These are phyloP conservation scores for Saccostrea cuccullata DNA, from an alignment of 1,140 invertebrate species.

Conservation along the genomic window DNA sequence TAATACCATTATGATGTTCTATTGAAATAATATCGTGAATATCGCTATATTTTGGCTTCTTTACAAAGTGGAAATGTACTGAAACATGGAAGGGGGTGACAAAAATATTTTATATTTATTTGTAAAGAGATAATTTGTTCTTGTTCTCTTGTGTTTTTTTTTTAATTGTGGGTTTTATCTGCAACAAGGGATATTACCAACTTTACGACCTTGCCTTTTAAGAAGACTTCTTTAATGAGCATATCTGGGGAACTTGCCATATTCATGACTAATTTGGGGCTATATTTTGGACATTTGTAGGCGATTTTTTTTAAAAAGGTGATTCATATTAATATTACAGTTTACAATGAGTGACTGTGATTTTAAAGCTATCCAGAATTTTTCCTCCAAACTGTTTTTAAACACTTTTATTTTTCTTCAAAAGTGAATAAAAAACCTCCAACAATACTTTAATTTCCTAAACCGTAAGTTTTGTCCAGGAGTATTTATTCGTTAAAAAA, in stretches of 20 bases:
- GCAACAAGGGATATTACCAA: not conserved
- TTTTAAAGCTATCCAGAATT: too few relatives aligned
- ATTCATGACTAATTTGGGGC: too few relatives aligned
- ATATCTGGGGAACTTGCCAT: not conserved
- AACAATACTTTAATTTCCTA: too few relatives aligned
- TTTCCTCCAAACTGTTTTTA: too few relatives aligned
- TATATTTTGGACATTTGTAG: too few relatives aligned
- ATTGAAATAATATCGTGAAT: not conserved
- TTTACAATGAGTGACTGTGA: too few relatives aligned
- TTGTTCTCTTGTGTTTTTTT: not conserved
- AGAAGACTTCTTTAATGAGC: not conserved
- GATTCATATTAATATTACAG: too few relatives aligned
- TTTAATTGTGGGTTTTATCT: not conserved
- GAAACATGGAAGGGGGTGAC: not conserved
- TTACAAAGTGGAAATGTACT: not conserved
- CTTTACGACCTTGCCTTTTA: not conserved
- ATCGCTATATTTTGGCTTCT: not conserved
- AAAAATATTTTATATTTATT: not conserved
- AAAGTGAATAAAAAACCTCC: too few relatives aligned
- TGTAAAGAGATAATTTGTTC: not conserved
- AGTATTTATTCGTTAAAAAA: too few relatives aligned
- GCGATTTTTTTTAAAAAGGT: too few relatives aligned
- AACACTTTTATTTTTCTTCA: too few relatives aligned
- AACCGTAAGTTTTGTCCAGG: too few relatives aligned
- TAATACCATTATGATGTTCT: conserved; percentile 28